Evolutionary conservation across 2,797 vertebrate species (phyloP).

Genomic region (Enoplosus armatus): DNA sequence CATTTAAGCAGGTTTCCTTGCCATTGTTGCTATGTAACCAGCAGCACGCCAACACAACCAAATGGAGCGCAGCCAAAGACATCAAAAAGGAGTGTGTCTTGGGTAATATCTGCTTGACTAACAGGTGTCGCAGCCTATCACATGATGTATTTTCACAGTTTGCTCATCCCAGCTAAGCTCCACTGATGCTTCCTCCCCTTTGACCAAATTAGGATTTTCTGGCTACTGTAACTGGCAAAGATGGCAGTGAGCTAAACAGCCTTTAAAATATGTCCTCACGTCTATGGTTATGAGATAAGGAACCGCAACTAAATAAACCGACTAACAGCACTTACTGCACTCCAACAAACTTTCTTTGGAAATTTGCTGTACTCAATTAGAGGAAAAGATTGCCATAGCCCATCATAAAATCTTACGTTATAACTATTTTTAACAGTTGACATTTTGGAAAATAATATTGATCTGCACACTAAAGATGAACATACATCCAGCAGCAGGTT

Average conservation of each 20-base stretch:
- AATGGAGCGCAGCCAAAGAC: slow-evolving; percentile 9
- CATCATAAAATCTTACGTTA: neutral
- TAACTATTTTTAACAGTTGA: neutral
- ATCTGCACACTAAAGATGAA: neutral
- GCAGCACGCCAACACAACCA: neutral
- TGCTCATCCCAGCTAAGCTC: slow-evolving; percentile 28
- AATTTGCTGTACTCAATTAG: neutral
- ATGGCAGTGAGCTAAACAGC: slow-evolving; percentile 11
- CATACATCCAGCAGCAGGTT: neutral
- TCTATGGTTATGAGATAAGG: neutral
- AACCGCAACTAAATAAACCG: slow-evolving; percentile 5
- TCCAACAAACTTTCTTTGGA: neutral
- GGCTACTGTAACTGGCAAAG: slow-evolving; percentile 19
- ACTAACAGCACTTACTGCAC: neutral
- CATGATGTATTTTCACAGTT: slow-evolving; percentile 24
- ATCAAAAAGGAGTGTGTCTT: neutral
- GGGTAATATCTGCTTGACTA: slow-evolving; percentile 18
- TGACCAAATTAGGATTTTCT: slow-evolving; percentile 14
- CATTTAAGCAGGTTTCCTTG: neutral
- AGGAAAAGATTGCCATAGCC: neutral
- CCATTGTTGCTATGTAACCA: neutral
- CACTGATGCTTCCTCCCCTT: slow-evolving; percentile 17
- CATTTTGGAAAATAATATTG: neutral
- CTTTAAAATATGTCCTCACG: neutral
- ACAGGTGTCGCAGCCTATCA: slow-evolving; percentile 25